A percentile compares a stretch with the other conserved stretches of the same genome.
Conservation (phyloP, 2,113 vertebrate species). For the Dicaeum eximium region DNA sequence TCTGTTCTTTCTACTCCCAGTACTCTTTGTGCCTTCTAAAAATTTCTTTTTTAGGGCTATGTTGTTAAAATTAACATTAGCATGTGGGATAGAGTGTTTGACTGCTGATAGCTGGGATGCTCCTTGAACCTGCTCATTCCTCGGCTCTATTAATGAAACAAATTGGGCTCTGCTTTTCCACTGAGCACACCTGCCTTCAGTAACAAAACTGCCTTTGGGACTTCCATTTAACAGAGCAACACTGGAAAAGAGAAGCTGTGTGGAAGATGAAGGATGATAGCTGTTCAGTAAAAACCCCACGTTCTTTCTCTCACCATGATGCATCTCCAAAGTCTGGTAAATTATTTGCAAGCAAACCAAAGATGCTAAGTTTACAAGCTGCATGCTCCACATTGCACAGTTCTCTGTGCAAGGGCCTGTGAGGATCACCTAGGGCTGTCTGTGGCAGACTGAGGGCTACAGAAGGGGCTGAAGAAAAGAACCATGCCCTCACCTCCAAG, state of each 20-base stretch:
- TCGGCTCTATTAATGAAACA: not conserved
- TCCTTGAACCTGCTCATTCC: not conserved
- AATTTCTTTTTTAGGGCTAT: not conserved
- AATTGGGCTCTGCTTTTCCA: not conserved
- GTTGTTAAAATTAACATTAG: not conserved
- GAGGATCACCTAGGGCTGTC: not conserved
- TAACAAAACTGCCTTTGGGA: not conserved
- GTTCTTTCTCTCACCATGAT: not conserved
- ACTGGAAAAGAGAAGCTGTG: not conserved
- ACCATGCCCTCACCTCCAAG: not conserved
- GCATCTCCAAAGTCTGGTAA: not conserved
- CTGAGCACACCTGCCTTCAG: not conserved
- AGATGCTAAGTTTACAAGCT: not conserved
- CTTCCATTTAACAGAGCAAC: not conserved
- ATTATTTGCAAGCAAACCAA: not conserved
- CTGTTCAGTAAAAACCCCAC: not conserved
- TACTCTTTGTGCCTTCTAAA: not conserved
- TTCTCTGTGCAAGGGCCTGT: rapidly evolving
- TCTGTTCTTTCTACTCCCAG: not conserved
- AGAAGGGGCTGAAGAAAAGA: not conserved
- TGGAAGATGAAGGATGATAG: not conserved
- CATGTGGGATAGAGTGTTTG: not conserved
- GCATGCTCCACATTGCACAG: rapidly evolving
- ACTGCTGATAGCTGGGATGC: not conserved
- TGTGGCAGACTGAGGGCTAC: not conserved